These are phyloP conservation scores for Drosophila eohydei DNA, from an alignment of 2,888 invertebrate genomes.

Conservation along the genomic window DNA sequence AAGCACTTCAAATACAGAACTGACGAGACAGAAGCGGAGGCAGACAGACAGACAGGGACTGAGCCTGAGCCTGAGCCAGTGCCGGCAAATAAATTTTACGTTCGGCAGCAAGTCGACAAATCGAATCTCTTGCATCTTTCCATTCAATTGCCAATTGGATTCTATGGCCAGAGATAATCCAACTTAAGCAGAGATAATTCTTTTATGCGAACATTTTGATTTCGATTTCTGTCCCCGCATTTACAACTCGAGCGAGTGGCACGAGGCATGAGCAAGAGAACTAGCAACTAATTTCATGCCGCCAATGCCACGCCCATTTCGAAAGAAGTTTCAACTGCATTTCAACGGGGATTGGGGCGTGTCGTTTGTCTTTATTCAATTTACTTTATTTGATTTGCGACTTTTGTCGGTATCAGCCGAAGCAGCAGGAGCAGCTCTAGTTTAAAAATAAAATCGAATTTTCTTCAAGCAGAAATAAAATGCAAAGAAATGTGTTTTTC, in stretches of 20 bases:
- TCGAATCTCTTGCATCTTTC: conserved; percentile 72
- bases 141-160: conserved; percentile 79
- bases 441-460: conserved; percentile 74
- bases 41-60: too few species aligned
- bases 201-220: conserved; percentile 78
- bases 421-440: conserved; percentile 9
- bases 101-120: conserved; percentile 54
- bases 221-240: conserved; percentile 67
- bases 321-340: conserved; percentile 23
- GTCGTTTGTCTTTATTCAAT: conserved; percentile 77
- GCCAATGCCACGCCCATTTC: conserved; percentile 60
- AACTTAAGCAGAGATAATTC: conserved; percentile 81
- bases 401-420: conserved; percentile 71
- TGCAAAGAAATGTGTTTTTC: conserved; percentile 64
- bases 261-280: conserved; percentile 21
- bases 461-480: conserved; percentile 58
- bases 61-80: conserved; percentile 5
- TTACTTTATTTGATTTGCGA: conserved; percentile 80
- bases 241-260: conserved; percentile 39
- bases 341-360: conserved; percentile 39
- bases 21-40: background rate
- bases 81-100: conserved; percentile 54
- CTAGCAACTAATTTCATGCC: conserved; percentile 71
- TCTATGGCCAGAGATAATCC: conserved; percentile 74
- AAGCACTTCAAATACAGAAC: conserved; percentile 37